phyloP scores from a whole-genome alignment of 2,888 invertebrate genomes.

The Monoplex corrugatus region DNA sequence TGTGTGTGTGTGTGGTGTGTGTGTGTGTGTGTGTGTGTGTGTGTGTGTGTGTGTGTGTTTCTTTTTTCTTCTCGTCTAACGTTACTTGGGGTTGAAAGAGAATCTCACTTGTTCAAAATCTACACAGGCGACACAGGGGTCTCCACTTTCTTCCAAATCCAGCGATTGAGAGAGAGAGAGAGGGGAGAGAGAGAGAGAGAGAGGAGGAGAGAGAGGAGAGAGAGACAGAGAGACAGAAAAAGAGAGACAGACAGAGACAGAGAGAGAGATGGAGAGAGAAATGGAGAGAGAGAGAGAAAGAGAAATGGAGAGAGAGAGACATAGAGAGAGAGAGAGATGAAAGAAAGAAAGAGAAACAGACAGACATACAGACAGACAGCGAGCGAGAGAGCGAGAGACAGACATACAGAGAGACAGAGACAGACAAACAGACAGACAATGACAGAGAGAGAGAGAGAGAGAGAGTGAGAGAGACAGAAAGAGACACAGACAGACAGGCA shows the following conservation, averaged over 20 bases:
- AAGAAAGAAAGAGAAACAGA: neutral
- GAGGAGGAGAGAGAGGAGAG: neutral
- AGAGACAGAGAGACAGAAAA: too few relatives aligned
- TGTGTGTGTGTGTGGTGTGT: too few relatives aligned
- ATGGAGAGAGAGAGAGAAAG: neutral
- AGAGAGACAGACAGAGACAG: neutral
- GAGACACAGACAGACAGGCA: neutral
- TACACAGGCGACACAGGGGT: neutral
- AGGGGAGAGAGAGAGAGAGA: neutral
- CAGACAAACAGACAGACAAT: too few relatives aligned
- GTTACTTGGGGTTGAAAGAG: neutral
- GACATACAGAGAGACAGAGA: too few relatives aligned
- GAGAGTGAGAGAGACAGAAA: neutral
- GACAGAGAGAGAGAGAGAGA: neutral
- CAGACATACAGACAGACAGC: neutral
- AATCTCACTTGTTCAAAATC: slow-evolving; percentile 31
- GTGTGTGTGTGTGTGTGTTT: too few relatives aligned
- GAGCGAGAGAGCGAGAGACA: too few relatives aligned
- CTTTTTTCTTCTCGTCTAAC: neutral
- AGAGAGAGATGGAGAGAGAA: neutral
- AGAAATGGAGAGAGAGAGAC: neutral
- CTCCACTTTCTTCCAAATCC: neutral
- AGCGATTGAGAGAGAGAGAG: neutral
- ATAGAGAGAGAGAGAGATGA: neutral
- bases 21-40: too few relatives aligned